A percentile compares a stretch with the other conserved stretches of the same genome.
Conservation (phyloP, 2,888 invertebrate genomes). For the Macrosiphum euphorbiae region DNA sequence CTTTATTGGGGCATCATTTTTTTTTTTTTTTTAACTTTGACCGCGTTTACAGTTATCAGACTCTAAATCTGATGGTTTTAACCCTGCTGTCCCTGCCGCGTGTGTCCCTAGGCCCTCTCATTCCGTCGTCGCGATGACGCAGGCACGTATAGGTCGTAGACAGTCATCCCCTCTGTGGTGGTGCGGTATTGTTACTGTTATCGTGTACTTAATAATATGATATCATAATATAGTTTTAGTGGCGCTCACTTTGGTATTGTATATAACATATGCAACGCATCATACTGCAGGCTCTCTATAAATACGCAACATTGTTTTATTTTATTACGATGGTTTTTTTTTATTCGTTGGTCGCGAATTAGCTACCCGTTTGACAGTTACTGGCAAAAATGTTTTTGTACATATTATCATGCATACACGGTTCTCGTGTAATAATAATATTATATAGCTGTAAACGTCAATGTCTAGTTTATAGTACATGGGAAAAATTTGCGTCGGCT, state of each 20-base stretch:
- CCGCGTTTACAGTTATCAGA: conserved; percentile 32
- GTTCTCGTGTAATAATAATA: background rate
- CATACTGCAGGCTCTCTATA: background rate
- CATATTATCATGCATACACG: background rate
- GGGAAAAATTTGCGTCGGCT: background rate
- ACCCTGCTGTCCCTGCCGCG: background rate
- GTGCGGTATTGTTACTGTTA: background rate
- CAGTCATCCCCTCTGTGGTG: background rate
- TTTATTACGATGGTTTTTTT: background rate
- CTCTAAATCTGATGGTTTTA: conserved; percentile 17
- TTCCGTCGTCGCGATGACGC: background rate
- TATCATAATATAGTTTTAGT: conserved; percentile 16
- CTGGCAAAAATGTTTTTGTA: background rate
- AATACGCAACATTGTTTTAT: background rate
- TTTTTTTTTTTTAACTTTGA: conserved; percentile 39
- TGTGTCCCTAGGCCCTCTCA: background rate
- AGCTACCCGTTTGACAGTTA: conserved; percentile 8
- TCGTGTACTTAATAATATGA: conserved; percentile 24
- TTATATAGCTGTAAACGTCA: background rate
- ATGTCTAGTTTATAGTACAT: background rate
- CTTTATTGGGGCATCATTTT: conserved; percentile 50
- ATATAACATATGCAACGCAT: background rate
- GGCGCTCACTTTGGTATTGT: background rate
- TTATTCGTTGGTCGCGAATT: background rate
- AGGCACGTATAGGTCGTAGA: background rate